Evolutionary conservation across 2,888 invertebrate species (phyloP).

Genomic region (Eudasyphora cyanicolor): DNA sequence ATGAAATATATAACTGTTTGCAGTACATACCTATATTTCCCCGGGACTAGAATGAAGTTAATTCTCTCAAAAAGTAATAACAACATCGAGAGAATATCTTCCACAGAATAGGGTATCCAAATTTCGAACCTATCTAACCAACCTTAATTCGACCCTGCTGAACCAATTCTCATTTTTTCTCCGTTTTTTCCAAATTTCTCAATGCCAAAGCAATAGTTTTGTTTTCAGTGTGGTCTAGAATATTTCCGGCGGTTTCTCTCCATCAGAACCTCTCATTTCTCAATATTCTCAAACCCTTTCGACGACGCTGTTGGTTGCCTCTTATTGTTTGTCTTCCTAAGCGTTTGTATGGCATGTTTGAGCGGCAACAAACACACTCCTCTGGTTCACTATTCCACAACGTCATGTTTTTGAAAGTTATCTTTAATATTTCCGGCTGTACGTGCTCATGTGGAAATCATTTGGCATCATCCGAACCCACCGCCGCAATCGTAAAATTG

Average conservation of each 20-base stretch:
- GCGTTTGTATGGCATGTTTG: neutral
- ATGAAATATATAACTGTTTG: too few relatives aligned
- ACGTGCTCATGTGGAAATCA: conserved; percentile 67
- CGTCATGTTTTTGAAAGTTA: conserved; percentile 65
- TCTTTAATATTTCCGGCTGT: conserved; percentile 66
- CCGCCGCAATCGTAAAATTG: conserved; percentile 65
- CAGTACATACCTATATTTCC: too few relatives aligned
- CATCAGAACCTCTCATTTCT: conserved; percentile 41
- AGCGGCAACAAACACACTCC: neutral
- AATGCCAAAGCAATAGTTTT: conserved; percentile 49
- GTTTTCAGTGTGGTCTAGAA: conserved; percentile 59
- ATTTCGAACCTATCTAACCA: too few relatives aligned
- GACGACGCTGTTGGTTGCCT: too few relatives aligned
- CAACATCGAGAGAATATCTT: too few relatives aligned
- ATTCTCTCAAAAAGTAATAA: too few relatives aligned
- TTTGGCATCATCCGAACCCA: conserved; percentile 59
- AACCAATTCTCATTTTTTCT: too few relatives aligned
- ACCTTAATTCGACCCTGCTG: too few relatives aligned
- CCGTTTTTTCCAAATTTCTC: conserved; percentile 45
- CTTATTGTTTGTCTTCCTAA: neutral
- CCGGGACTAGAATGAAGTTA: too few relatives aligned
- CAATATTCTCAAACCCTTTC: neutral
- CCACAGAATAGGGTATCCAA: too few relatives aligned
- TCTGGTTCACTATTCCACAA: conserved; percentile 57
- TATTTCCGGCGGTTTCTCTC: conserved; percentile 65